Evolutionary conservation across 2,888 invertebrate species (phyloP).

Genomic region (Tethea ocularis): DNA sequence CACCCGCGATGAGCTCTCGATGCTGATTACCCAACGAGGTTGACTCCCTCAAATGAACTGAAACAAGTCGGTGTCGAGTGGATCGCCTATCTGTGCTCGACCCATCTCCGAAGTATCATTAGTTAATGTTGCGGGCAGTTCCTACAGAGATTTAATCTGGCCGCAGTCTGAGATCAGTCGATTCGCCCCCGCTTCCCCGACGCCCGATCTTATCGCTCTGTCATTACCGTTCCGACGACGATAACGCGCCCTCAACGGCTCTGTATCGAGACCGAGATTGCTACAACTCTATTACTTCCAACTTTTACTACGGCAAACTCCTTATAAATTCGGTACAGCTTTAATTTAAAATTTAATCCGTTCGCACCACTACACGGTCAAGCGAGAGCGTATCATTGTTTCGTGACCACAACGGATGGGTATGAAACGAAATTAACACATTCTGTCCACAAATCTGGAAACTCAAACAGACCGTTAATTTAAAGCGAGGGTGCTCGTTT

Average conservation of each 20-base stretch:
- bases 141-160: constrained; percentile 65
- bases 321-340: constrained; percentile 11
- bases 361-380: constrained; percentile 40
- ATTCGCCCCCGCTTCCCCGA: constrained; percentile 48
- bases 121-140: constrained; percentile 76
- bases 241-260: constrained; percentile 54
- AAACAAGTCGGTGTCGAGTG: constrained; percentile 47
- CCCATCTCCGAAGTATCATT: constrained; percentile 67
- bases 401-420: constrained; percentile 35
- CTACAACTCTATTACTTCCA: constrained; percentile 55
- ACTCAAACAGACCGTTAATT: constrained; percentile 45
- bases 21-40: constrained; percentile 46
- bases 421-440: constrained; percentile 59
- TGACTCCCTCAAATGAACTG: constrained; percentile 56
- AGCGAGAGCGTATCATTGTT: constrained; percentile 53
- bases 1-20: constrained; percentile 40
- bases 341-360: constrained; percentile 33
- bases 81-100: constrained; percentile 52
- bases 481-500: constrained; percentile 47
- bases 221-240: constrained; percentile 63
- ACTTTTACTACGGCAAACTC: constrained; percentile 41
- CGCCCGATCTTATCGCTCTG: constrained; percentile 42
- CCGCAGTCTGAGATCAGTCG: constrained; percentile 59
- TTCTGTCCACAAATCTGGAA: constrained; percentile 53
- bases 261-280: constrained; percentile 44